Conservation (phyloP, 53 echinoderm and acorn worm species). For the Patiria pectinifera region DNA sequence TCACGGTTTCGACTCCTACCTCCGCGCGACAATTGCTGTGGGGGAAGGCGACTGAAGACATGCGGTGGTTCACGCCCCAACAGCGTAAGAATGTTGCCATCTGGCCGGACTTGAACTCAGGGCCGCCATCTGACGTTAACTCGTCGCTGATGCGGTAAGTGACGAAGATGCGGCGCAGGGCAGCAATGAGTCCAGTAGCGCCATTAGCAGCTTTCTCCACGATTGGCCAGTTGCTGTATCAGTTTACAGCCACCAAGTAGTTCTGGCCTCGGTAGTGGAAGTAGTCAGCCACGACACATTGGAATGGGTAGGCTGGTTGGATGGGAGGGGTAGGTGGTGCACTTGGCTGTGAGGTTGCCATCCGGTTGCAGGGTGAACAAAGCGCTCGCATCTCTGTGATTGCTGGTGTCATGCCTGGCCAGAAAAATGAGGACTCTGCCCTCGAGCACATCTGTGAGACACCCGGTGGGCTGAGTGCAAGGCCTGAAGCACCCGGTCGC, state of each 20-base stretch:
- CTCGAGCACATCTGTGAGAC: constrained; percentile 68
- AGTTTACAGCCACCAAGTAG: constrained; percentile 60
- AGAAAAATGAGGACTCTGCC: constrained; percentile 68
- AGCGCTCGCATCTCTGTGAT: constrained; percentile 37
- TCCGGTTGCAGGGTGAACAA: constrained; percentile 61
- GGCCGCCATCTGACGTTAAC: constrained; percentile 70
- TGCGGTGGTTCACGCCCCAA: constrained; percentile 66
- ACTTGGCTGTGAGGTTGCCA: constrained; percentile 66
- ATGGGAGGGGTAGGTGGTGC: constrained; percentile 62
- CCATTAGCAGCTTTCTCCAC: constrained; percentile 23
- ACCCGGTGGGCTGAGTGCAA: constrained; percentile 74
- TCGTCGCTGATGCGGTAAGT: constrained; percentile 66
- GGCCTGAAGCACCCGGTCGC: constrained; percentile 39
- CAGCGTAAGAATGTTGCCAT: constrained; percentile 57
- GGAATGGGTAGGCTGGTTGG: constrained; percentile 68
- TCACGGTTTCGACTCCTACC: constrained; percentile 67
- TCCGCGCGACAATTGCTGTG: constrained; percentile 72
- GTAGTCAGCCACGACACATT: constrained; percentile 67
- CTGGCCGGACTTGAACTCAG: constrained; percentile 42
- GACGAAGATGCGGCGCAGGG: constrained; percentile 62
- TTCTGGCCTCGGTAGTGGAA: constrained; percentile 62
- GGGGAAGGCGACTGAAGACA: constrained; percentile 66
- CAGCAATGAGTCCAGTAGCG: constrained; percentile 55
- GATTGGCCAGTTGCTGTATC: constrained; percentile 68
- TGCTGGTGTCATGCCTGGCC: constrained; percentile 69